These are phyloP conservation scores for Lithobates pipiens DNA, from an alignment of 2,797 vertebrate species.

Conservation along the genomic window DNA sequence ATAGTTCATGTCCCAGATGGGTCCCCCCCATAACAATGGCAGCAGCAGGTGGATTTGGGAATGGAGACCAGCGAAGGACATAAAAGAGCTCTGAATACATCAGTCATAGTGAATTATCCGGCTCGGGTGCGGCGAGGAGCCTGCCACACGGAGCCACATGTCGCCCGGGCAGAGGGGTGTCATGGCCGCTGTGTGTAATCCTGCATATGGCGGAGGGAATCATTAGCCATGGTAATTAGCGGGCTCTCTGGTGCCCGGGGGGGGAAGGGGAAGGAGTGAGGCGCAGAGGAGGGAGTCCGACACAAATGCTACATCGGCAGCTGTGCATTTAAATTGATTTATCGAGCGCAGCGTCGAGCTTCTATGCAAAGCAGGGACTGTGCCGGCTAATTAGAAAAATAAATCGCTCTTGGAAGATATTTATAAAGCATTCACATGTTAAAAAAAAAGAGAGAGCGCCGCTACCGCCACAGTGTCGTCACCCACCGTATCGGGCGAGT, in stretches of 20 bases:
- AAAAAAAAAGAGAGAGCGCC: slow-evolving; percentile 45
- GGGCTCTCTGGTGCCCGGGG: slow-evolving; percentile 56
- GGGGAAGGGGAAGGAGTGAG: slow-evolving; percentile 67
- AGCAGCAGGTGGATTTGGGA: too few relatives aligned
- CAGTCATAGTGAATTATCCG: too few relatives aligned
- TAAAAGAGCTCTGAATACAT: too few relatives aligned
- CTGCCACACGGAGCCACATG: neutral
- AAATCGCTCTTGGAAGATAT: slow-evolving; percentile 68
- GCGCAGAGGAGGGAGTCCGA: slow-evolving; percentile 8
- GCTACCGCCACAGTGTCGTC: too few relatives aligned
- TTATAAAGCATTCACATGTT: slow-evolving; percentile 69
- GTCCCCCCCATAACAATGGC: too few relatives aligned
- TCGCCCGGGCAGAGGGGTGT: neutral
- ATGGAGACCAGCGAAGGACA: too few relatives aligned
- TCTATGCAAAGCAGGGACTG: slow-evolving; percentile 63
- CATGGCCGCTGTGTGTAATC: neutral
- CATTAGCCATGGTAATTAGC: slow-evolving; percentile 69
- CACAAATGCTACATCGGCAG: slow-evolving; percentile 62
- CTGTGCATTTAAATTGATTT: slow-evolving; percentile 69
- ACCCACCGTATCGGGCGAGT: too few relatives aligned
- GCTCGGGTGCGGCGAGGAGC: neutral
- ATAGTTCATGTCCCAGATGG: too few relatives aligned
- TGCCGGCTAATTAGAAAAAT: slow-evolving; percentile 66
- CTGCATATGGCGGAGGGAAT: slow-evolving; percentile 59
- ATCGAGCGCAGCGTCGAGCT: slow-evolving; percentile 67